Conservation (phyloP, 2,888 invertebrate genomes). For the Drosophila nigricruria region DNA sequence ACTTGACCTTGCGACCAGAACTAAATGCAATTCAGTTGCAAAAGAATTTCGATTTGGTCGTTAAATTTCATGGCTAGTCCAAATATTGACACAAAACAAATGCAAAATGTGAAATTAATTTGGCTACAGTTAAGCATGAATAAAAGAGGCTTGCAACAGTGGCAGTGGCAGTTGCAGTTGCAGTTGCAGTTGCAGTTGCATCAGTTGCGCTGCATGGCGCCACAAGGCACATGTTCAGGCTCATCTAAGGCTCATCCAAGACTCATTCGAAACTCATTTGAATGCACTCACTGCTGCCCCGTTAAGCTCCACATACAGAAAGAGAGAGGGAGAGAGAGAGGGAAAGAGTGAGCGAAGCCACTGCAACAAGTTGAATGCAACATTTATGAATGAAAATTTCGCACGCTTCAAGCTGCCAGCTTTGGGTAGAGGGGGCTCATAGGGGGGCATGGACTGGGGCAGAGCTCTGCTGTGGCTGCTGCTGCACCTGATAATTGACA, state of each 20-base stretch:
- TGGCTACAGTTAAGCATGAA: slow-evolving; percentile 57
- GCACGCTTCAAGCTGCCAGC: slow-evolving; percentile 58
- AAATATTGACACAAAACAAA: slow-evolving; percentile 74
- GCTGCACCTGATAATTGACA: slow-evolving; percentile 77
- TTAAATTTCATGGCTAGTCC: slow-evolving; percentile 64
- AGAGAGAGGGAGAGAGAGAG: background rate
- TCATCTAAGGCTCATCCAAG: slow-evolving; percentile 47
- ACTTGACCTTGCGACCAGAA: slow-evolving; percentile 80
- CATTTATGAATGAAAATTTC: slow-evolving; percentile 75
- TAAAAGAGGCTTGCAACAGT: slow-evolving; percentile 20
- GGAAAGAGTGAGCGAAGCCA: background rate
- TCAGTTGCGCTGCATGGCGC: slow-evolving; percentile 67
- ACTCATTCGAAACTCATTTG: slow-evolving; percentile 68
- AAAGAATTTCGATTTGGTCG: slow-evolving; percentile 8
- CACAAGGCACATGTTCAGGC: slow-evolving; percentile 13
- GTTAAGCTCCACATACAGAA: background rate
- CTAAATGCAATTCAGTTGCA: slow-evolving; percentile 51
- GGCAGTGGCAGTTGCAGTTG: no score
- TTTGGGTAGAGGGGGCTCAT: background rate
- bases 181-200: slow-evolving; percentile 21
- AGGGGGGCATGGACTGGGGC: slow-evolving; percentile 8
- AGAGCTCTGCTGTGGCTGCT: slow-evolving; percentile 19
- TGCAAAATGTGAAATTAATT: slow-evolving; percentile 77
- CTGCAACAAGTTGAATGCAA: slow-evolving; percentile 44
- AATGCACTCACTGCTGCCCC: slow-evolving; percentile 36